Evolutionary conservation across 2,797 vertebrate genomes (phyloP).

Genomic region (Acrossocheilus wenchowensis): DNA sequence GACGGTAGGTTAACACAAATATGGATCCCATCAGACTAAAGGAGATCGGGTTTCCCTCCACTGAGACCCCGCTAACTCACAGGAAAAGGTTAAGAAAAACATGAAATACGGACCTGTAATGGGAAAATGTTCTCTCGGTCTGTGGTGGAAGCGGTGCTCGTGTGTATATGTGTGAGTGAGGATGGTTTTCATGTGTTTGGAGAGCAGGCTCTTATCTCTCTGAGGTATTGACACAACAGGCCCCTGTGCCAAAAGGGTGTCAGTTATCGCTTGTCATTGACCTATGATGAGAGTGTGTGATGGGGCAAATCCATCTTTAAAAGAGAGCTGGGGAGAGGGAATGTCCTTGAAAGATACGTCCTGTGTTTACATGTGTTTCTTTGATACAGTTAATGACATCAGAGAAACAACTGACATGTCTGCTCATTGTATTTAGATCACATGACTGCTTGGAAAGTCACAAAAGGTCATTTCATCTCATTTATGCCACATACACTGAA

Average conservation of each 20-base stretch:
- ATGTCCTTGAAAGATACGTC: constrained; percentile 50
- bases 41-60: constrained; percentile 61
- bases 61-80: constrained; percentile 48
- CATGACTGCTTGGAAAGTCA: constrained; percentile 28
- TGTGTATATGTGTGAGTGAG: constrained; percentile 7
- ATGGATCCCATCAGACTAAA: constrained; percentile 66
- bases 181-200: constrained; percentile 38
- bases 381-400: constrained; percentile 49
- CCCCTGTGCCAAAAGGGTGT: constrained; percentile 42
- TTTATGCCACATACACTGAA: not conserved
- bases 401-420: constrained; percentile 38
- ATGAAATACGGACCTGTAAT: constrained; percentile 33
- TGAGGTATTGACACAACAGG: constrained; percentile 50
- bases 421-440: constrained; percentile 13
- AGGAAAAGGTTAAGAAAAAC: constrained; percentile 51
- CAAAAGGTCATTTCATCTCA: not conserved
- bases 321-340: constrained; percentile 32
- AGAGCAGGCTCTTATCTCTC: constrained; percentile 35
- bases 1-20: constrained; percentile 69
- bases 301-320: constrained; percentile 41
- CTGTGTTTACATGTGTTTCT: constrained; percentile 25
- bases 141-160: constrained; percentile 1
- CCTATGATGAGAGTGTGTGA: constrained; percentile 44
- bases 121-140: constrained; percentile 21
- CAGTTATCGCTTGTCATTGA: constrained; percentile 40